Percentiles rank a stretch among this genome's conserved stretches.
Conservation (phyloP, 2,113 vertebrate genomes). For the Entomyzon cyanotis region DNA sequence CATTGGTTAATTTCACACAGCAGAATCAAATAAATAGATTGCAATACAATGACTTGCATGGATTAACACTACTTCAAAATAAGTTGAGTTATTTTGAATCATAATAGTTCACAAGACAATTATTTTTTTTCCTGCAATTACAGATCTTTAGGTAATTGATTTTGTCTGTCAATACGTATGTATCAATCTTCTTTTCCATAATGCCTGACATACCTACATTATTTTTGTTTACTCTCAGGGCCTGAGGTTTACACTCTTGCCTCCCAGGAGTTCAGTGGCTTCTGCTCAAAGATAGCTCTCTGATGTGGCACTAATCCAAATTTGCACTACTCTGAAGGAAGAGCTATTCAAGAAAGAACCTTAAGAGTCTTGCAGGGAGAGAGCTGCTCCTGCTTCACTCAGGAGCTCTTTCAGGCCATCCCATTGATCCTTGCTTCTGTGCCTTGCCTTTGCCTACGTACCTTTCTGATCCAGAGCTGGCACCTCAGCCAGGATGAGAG, state of each 20-base stretch:
- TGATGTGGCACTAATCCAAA: background rate
- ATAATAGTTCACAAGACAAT: background rate
- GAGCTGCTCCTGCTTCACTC: background rate
- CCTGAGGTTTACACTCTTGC: background rate
- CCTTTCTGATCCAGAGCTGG: background rate
- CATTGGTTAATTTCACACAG: background rate
- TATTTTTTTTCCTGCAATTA: background rate
- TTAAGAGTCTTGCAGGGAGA: background rate
- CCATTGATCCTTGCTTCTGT: background rate
- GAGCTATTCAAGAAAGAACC: background rate
- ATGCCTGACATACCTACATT: background rate
- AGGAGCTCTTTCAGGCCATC: background rate
- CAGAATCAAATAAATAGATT: background rate
- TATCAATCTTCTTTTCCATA: background rate
- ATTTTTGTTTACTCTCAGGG: background rate
- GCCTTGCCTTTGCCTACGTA: background rate
- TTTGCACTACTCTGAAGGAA: background rate
- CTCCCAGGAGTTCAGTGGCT: background rate
- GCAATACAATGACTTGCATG: background rate
- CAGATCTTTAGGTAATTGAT: background rate
- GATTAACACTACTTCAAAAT: background rate
- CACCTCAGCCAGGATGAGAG: rapidly evolving
- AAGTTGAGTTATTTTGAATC: background rate
- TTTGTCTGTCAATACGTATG: background rate
- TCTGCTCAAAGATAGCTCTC: no score